Conservation (phyloP, 2,797 vertebrate genomes). For the Podargus strigoides region DNA sequence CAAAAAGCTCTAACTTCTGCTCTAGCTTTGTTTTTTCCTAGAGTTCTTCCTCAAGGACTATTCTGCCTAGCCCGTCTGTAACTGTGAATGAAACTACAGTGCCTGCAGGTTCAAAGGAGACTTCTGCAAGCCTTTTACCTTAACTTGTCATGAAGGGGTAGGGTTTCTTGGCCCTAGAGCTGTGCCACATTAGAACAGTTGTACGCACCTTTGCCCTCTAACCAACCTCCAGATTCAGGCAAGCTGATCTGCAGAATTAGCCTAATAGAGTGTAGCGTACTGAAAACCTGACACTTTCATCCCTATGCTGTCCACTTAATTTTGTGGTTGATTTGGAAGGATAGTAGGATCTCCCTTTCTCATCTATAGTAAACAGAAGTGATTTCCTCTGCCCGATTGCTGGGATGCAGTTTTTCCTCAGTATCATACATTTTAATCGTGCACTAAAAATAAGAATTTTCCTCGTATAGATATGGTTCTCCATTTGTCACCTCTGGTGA, state of each 20-base stretch:
- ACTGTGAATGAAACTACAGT: neutral
- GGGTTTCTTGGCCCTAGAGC: slow-evolving; percentile 1
- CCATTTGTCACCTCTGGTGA: slow-evolving; percentile 24
- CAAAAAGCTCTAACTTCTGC: slow-evolving; percentile 51
- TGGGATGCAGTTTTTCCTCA: neutral
- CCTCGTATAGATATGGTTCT: neutral
- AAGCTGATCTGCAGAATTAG: slow-evolving; percentile 1
- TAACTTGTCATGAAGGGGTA: neutral
- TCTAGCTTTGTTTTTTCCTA: slow-evolving; percentile 16
- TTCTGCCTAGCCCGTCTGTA: slow-evolving; percentile 35
- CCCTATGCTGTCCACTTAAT: neutral
- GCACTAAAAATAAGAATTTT: neutral
- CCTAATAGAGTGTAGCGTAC: neutral
- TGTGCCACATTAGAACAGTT: neutral
- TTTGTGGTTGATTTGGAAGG: neutral
- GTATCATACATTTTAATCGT: neutral
- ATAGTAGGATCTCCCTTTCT: neutral
- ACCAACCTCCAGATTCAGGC: neutral
- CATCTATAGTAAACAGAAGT: neutral
- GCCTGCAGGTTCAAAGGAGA: slow-evolving; percentile 43
- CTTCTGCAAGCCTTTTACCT: slow-evolving; percentile 26
- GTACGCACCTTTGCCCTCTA: slow-evolving; percentile 34
- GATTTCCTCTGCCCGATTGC: neutral
- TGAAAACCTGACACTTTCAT: neutral
- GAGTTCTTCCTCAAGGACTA: slow-evolving; percentile 42